Evolutionary conservation across 2,797 vertebrate genomes (phyloP).

Genomic region (Halcyon badia): DNA sequence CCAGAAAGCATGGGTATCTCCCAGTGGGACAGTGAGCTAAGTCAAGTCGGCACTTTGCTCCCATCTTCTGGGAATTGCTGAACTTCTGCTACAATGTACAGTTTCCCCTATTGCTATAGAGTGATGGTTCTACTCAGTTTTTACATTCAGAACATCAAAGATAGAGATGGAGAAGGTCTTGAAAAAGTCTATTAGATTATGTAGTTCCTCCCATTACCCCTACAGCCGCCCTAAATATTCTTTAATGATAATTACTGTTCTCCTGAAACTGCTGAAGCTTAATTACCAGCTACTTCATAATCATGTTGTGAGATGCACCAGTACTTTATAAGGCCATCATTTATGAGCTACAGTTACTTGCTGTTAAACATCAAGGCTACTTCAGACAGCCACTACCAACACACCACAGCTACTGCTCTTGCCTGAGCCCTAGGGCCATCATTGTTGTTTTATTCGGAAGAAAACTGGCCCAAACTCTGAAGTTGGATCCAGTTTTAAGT

Average conservation of each 20-base stretch:
- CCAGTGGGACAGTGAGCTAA: neutral
- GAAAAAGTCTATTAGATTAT: conserved; percentile 6
- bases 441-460: neutral
- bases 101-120: neutral
- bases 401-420: neutral
- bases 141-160: neutral
- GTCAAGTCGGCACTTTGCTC: neutral
- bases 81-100: neutral
- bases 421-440: neutral
- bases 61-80: neutral
- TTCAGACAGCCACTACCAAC: neutral
- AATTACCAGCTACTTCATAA: neutral
- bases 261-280: neutral
- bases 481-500: neutral
- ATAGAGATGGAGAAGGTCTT: conserved; percentile 1
- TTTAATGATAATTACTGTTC: neutral
- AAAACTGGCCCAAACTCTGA: neutral
- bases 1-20: neutral
- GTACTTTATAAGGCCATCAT: neutral
- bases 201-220: neutral
- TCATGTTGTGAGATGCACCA: neutral
- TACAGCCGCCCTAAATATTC: neutral
- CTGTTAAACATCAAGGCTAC: neutral
- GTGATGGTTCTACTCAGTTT: neutral
- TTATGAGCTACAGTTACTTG: neutral